Evolutionary conservation across 2,113 vertebrate genomes (phyloP), one percentile per base, ranked within the genome.

Genomic region (Petromus typicus): DNA sequence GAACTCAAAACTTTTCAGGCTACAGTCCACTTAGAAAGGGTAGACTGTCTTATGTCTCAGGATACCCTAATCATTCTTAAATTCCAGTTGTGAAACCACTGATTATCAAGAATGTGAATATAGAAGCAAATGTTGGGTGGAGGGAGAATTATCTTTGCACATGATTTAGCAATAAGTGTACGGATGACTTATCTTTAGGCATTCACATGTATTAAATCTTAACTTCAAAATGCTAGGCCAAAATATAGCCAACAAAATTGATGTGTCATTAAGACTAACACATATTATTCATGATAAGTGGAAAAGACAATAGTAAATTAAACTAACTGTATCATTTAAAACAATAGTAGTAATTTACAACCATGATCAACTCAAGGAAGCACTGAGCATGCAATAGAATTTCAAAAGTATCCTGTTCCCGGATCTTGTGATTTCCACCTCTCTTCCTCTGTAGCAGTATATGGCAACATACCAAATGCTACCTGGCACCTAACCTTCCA

Each of bases 281-380:
- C 91, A 89, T 14, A 57, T n/a, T 92, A 69, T 69, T 76, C 0
- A 45, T 8, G 84, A 18, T 22, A 91, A 83, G 34, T 91, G 91
- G 22, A 83, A 90, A 78, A 14, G 25, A 51, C 75, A 71, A 83
- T 63, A 25, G 23, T 85, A 61, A 89, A 86, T 27, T 80, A 84
- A 90, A 37, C 27, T 92, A 81, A 88, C 34, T 69, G 88, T 89
- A 51, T 73, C 54, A 83, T 86, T 84, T 80, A 67, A 92, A 89
- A 30, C 20, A 90, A 80, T 14, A 90, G 37, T 40, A 66, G 34
- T 83, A 64, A 90, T n/a, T 84, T 13, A 51, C 57, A 84, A 51
- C 18, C 3, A 69, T 51, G 43, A 69, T 51, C n/a, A 48, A 45
- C 7, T 69, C 32, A 69, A 90, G 40, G 73, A 94, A 92, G 90